These are phyloP conservation scores for Dusona sp. DNA, from an alignment of 2,888 invertebrate genomes.

Conservation along the genomic window DNA sequence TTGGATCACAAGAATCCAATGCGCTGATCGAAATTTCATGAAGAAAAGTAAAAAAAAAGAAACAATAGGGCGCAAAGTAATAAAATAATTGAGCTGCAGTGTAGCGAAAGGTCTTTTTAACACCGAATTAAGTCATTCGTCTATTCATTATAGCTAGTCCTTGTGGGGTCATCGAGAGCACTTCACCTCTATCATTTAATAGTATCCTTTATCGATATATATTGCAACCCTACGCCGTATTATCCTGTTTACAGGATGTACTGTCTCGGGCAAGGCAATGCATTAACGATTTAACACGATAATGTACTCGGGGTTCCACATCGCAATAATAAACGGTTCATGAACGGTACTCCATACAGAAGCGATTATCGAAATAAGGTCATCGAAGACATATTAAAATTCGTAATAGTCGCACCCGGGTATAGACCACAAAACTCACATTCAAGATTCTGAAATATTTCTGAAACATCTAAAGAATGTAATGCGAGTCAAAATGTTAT, in stretches of 20 bases:
- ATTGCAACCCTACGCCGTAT: constrained; percentile 1
- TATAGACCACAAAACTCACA: too few relatives aligned
- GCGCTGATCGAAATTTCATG: background rate
- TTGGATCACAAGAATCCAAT: background rate
- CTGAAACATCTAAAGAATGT: background rate
- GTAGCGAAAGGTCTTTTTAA: background rate
- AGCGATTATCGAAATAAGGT: constrained; percentile 33
- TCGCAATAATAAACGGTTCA: constrained; percentile 29
- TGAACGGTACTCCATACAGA: constrained; percentile 26
- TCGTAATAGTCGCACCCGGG: background rate
- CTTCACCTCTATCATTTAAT: constrained; percentile 23
- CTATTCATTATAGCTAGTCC: background rate
- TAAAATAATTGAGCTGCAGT: background rate
- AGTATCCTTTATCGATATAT: constrained; percentile 6
- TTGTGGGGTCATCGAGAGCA: constrained; percentile 2
- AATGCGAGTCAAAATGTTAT: too few relatives aligned
- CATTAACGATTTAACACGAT: constrained; percentile 44
- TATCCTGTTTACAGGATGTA: constrained; percentile 17
- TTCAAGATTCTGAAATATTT: background rate
- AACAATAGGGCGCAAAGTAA: background rate
- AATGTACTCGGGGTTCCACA: constrained; percentile 14
- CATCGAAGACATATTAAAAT: constrained; percentile 21
- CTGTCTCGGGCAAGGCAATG: constrained; percentile 29
- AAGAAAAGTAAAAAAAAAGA: too few relatives aligned
- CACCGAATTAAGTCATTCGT: background rate